phyloP scores from a whole-genome alignment of 2,797 vertebrate genomes.

The Austrolebias charrua region DNA sequence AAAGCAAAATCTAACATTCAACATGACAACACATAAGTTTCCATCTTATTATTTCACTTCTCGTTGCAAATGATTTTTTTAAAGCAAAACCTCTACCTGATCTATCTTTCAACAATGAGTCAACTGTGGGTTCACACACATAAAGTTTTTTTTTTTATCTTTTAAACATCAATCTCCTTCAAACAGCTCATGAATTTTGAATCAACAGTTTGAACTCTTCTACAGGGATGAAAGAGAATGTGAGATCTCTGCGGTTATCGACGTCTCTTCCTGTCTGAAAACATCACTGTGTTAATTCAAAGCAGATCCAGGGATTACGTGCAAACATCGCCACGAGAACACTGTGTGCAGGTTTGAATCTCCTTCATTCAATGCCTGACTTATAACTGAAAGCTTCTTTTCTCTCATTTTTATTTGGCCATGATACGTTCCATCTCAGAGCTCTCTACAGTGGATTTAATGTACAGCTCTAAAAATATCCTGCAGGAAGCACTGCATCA shows the following conservation, averaged over 20 bases:
- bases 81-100: not conserved
- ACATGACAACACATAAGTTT: not conserved
- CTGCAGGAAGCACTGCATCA: not conserved
- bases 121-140: not conserved
- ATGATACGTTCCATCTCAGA: slow-evolving; percentile 33
- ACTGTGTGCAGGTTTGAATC: slow-evolving; percentile 28
- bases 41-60: not conserved
- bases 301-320: slow-evolving; percentile 40
- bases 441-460: slow-evolving; percentile 29
- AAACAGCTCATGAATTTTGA: not conserved
- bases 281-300: slow-evolving; percentile 30
- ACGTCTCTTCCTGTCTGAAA: slow-evolving; percentile 17
- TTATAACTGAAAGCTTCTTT: slow-evolving; percentile 33
- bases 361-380: slow-evolving; percentile 38
- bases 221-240: slow-evolving; percentile 28
- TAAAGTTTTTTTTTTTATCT: no score
- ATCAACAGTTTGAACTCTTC: not conserved
- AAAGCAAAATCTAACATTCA: not conserved
- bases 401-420: slow-evolving; percentile 38
- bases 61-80: not conserved
- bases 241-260: slow-evolving; percentile 13
- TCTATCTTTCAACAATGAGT: not conserved
- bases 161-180: not conserved
- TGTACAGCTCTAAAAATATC: slow-evolving; percentile 31
- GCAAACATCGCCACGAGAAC: slow-evolving; percentile 17